Evolutionary conservation across 1,140 invertebrate species (phyloP).

Genomic region (Armadillidium nasatum): DNA sequence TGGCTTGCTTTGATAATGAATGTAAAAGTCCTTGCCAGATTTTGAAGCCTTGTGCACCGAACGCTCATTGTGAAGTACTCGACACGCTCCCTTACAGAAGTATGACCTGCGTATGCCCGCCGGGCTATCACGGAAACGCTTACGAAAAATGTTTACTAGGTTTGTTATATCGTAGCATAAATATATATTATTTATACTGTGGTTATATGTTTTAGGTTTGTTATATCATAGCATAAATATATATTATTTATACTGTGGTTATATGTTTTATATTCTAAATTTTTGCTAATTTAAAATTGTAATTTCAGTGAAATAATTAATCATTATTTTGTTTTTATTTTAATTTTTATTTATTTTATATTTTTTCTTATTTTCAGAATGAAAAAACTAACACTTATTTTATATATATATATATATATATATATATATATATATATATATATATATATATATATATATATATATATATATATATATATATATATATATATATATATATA

Average conservation of each 20-base stretch:
- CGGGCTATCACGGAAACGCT: conserved; percentile 74
- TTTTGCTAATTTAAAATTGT: too few relatives aligned
- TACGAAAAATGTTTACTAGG: conserved; percentile 68
- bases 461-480: too few relatives aligned
- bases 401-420: too few relatives aligned
- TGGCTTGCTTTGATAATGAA: conserved; percentile 71
- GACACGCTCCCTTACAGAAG: conserved; percentile 57
- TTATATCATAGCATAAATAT: background rate
- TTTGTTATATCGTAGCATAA: conserved; percentile 51
- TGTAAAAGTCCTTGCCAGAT: conserved; percentile 67
- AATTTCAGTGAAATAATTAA: too few relatives aligned
- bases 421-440: too few relatives aligned
- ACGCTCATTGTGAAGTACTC: conserved; percentile 47
- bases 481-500: too few relatives aligned
- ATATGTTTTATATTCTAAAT: too few relatives aligned
- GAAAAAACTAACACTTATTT: too few relatives aligned
- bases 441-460: too few relatives aligned
- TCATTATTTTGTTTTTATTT: too few relatives aligned
- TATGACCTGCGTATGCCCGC: conserved; percentile 77
- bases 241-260: background rate
- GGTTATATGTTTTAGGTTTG: background rate
- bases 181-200: background rate
- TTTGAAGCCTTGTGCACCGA: conserved; percentile 52
- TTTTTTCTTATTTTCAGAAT: too few relatives aligned
- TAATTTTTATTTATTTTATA: too few relatives aligned